Conservation (phyloP, 1,140 invertebrate genomes). For the Cecropterus lyciades region DNA sequence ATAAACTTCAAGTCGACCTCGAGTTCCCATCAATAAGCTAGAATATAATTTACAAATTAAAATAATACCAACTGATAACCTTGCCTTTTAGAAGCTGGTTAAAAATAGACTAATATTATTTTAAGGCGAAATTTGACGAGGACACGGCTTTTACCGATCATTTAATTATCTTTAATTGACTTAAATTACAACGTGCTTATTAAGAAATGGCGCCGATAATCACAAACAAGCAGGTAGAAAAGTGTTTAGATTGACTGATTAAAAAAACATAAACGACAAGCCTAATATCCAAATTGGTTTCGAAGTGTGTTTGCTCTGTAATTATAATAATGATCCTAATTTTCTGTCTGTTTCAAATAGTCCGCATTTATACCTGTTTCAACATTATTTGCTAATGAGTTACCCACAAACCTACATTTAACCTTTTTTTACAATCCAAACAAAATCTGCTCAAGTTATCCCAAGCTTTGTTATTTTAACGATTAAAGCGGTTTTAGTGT, state of each 20-base stretch:
- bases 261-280: conserved; percentile 47
- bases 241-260: conserved; percentile 33
- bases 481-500: conserved; percentile 66
- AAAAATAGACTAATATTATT: too few relatives aligned
- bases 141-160: too few relatives aligned
- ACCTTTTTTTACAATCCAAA: conserved; percentile 54
- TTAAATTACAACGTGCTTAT: conserved; percentile 7
- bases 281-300: conserved; percentile 58
- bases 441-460: conserved; percentile 47
- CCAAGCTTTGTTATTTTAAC: conserved; percentile 58
- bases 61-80: too few relatives aligned
- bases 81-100: too few relatives aligned
- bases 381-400: conserved; percentile 70
- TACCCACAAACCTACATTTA: conserved; percentile 48
- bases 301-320: conserved; percentile 69
- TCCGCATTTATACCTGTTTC: conserved; percentile 58
- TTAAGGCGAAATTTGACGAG: too few relatives aligned
- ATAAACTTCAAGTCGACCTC: too few relatives aligned
- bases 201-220: conserved; percentile 9
- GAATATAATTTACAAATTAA: too few relatives aligned
- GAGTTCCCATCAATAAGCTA: too few relatives aligned
- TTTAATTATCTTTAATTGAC: conserved; percentile 9
- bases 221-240: conserved; percentile 35
- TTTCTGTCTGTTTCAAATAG: conserved; percentile 63
- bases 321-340: conserved; percentile 78